Evolutionary conservation across 2,113 vertebrate genomes (phyloP).

Genomic region (Solea senegalensis): DNA sequence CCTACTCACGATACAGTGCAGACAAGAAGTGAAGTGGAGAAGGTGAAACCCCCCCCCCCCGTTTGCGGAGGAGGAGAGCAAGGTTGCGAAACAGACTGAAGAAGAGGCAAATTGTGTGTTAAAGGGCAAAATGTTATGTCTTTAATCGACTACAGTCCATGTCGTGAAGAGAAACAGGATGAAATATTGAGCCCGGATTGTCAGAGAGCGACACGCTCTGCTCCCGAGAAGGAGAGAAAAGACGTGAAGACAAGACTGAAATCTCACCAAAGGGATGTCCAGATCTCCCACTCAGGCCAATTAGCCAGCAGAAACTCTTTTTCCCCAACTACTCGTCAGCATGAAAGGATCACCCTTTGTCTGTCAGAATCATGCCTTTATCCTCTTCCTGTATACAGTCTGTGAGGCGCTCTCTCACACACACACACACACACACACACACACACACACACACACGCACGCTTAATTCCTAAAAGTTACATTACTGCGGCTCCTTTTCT

Average conservation of each 20-base stretch:
- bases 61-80: conserved; percentile 13
- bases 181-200: conserved; percentile 49
- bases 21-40: neutral
- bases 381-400: conserved; percentile 43
- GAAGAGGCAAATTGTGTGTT: conserved; percentile 40
- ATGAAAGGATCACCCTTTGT: conserved; percentile 70
- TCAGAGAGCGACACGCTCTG: conserved; percentile 40
- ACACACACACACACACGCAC: conserved; percentile 18
- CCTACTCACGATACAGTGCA: conserved; percentile 20
- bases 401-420: neutral
- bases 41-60: neutral
- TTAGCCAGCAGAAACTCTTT: conserved; percentile 68
- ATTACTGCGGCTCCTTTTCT: conserved; percentile 46
- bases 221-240: conserved; percentile 57
- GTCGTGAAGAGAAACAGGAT: conserved; percentile 48
- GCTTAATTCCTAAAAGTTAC: conserved; percentile 60
- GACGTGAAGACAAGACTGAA: conserved; percentile 57
- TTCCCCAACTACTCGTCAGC: conserved; percentile 57
- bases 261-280: conserved; percentile 69
- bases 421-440: conserved; percentile 19
- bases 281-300: conserved; percentile 70
- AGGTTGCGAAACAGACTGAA: conserved; percentile 23
- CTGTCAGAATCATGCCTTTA: conserved; percentile 63
- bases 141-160: conserved; percentile 51
- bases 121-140: conserved; percentile 52